These are phyloP conservation scores for Byasa hedistus DNA, from an alignment of 2,888 invertebrate species.

Conservation along the genomic window DNA sequence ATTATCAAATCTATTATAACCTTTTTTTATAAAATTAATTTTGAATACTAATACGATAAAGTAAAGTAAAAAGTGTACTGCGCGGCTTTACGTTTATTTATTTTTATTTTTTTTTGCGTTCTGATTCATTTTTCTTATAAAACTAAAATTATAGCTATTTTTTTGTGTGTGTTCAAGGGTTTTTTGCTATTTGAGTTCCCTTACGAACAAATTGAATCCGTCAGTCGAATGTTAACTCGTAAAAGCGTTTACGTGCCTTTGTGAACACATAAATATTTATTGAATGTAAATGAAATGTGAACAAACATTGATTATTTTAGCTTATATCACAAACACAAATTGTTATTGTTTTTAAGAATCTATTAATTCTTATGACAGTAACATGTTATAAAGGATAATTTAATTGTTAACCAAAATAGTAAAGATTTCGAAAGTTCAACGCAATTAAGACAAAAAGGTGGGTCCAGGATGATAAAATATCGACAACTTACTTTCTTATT, in stretches of 20 bases:
- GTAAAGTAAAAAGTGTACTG: no score
- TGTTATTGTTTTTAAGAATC: no score
- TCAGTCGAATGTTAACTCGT: conserved; percentile 23
- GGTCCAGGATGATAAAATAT: no score
- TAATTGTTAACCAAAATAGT: no score
- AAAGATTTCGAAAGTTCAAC: no score
- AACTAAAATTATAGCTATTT: background rate
- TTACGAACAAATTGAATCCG: conserved; percentile 17
- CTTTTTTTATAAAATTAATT: no score
- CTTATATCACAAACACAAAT: background rate
- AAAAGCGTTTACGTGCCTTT: conserved; percentile 16
- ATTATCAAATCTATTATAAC: no score
- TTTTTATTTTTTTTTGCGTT: background rate
- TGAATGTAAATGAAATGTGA: conserved; percentile 15
- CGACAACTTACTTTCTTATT: no score
- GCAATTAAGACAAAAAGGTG: no score
- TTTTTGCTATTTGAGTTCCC: conserved; percentile 8
- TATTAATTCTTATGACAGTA: no score
- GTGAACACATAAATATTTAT: conserved; percentile 23
- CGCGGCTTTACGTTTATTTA: background rate
- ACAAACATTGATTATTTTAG: conserved; percentile 9
- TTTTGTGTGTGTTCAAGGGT: background rate
- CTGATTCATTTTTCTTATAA: background rate
- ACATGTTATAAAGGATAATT: no score
- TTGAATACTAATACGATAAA: no score